Base-by-base conservation (phyloP, 2,888 invertebrate genomes). In the Drosophila birchii region DNA sequence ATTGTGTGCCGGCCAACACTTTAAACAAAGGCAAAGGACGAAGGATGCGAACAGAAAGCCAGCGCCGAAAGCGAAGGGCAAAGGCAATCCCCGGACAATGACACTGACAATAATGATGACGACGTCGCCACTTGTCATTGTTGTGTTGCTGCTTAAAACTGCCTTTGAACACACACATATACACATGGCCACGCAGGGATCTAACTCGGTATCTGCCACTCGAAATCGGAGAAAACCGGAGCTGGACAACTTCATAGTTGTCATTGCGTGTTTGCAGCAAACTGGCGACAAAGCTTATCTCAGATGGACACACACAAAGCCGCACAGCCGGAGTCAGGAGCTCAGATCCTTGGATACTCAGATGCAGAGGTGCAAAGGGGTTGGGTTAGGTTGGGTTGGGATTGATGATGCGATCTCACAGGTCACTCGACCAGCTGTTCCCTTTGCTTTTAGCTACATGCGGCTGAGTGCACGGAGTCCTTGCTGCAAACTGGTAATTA, bases 241-340 rank as follows among this genome's bases (percentile, higher is more conserved):
- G 58, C 63, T 68, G 75, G 69, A 75, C 77, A 74, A 81, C 80
- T 80, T 78, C 68, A 78, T 60, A 74, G 79, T 86, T 83, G 78
- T 88, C 88, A 73, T 86, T 88, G 88, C 88, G 88, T 88, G 87
- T 88, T 89, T 84, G 62, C 79, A 68, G 73, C 89, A 89, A 89
- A 86, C 87, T 83, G 80, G 75, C 80, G 80, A 80, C 75, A 80
- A 79, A 83, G 81, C 86, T 89, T 87, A 87, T 87, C 86, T 76
- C 78, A 74, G 89, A 89, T 89, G 86, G 79, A 79, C 86, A 86
- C 75, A 83, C 81, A 88, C 86, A 87, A 85, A 79, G 76, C 84
- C 64, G 56, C 63, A 32, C 56, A 51, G 63, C 20, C 67, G 71
- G 68, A 53, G 70, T 55, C 61, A 57, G 43, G 55, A 60, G 62